phyloP scores from a whole-genome alignment of 2,113 vertebrate species.

The Zapus hudsonius region DNA sequence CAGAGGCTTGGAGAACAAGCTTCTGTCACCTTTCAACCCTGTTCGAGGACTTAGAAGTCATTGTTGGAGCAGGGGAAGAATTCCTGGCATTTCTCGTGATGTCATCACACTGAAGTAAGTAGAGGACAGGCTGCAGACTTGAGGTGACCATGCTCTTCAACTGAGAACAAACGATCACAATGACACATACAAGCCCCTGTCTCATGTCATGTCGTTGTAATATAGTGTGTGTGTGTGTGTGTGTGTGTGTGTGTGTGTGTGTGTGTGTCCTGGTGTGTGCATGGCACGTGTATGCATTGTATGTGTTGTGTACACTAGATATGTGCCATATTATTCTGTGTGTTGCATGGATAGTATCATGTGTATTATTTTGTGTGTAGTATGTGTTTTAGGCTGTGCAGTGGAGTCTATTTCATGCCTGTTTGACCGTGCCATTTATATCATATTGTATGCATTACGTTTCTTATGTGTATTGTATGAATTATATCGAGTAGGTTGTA shows the following conservation, averaged over 20 bases:
- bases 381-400: no score
- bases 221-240: no score
- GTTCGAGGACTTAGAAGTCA: background rate
- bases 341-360: no score
- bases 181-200: no score
- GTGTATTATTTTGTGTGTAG: no score
- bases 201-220: background rate
- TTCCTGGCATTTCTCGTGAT: slow-evolving; percentile 20
- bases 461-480: background rate
- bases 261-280: no score
- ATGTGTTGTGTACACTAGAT: no score
- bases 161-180: background rate
- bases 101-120: background rate
- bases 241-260: background rate
- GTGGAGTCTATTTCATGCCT: accelerated
- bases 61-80: background rate
- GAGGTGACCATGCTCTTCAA: background rate
- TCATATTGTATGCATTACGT: no score
- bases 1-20: background rate
- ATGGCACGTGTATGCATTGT: no score
- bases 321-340: no score
- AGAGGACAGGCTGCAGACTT: background rate
- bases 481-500: background rate
- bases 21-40: background rate
- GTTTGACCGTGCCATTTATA: background rate